A percentile compares a stretch with the other conserved stretches of the same genome.
Evolutionary conservation across 2,888 invertebrate genomes (phyloP).

Genomic region (Tetheella fluctuosa): DNA sequence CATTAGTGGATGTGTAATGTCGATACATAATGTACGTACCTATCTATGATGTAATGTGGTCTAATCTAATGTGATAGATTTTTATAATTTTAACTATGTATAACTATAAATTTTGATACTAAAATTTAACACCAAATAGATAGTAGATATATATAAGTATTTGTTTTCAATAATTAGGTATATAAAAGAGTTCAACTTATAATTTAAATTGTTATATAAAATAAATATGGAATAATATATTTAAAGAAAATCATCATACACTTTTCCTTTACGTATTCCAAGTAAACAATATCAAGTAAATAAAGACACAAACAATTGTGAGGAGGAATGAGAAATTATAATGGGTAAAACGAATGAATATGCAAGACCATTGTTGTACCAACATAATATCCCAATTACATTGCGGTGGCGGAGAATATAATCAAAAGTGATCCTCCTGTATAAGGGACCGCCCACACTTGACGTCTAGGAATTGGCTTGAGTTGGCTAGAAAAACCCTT

Average conservation of each 20-base stretch:
- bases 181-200: background rate
- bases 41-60: too few species aligned
- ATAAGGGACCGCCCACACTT: constrained; percentile 44
- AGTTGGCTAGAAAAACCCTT: background rate
- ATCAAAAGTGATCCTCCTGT: constrained; percentile 76
- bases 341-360: constrained; percentile 77
- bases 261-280: constrained; percentile 20
- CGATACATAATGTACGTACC: too few species aligned
- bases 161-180: too few species aligned
- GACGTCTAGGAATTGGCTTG: background rate
- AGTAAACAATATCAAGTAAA: constrained; percentile 27
- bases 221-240: background rate
- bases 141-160: too few species aligned
- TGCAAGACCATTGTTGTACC: constrained; percentile 75
- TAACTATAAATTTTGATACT: too few species aligned
- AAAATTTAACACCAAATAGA: too few species aligned
- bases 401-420: constrained; percentile 76
- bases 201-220: too few species aligned
- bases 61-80: too few species aligned
- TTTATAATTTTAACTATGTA: too few species aligned
- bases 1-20: too few species aligned
- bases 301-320: constrained; percentile 26
- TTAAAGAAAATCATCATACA: background rate
- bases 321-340: constrained; percentile 42
- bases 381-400: constrained; percentile 81